Percentiles rank a stretch among this genome's conserved stretches.
phyloP scores from a whole-genome alignment of 92 coral and sea anemone genomes.

The Epizoanthus rinbou region DNA sequence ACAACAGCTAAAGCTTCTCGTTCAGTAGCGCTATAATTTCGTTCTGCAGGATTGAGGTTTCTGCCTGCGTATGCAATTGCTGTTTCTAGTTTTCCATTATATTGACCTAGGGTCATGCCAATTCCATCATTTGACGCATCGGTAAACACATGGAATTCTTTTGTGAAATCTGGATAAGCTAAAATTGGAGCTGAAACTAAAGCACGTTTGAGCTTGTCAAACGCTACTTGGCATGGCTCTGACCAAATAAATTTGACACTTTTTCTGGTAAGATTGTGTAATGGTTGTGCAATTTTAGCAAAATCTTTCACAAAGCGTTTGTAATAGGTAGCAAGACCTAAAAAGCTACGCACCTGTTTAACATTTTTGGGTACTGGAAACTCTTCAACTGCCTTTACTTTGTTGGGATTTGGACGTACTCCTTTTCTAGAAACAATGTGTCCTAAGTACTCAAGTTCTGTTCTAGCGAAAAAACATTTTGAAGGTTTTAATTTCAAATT shows the following conservation, averaged over 20 bases:
- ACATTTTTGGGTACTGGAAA: constrained; percentile 40
- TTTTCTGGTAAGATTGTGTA: background rate
- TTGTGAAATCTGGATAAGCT: constrained; percentile 14
- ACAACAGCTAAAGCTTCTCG: too few species aligned
- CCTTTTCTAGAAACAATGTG: constrained; percentile 26
- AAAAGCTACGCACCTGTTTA: constrained; percentile 22
- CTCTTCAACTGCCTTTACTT: constrained; percentile 22
- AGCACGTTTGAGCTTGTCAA: constrained; percentile 9
- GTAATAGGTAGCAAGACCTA: constrained; percentile 30
- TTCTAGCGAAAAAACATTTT: constrained; percentile 44
- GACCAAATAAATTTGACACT: background rate
- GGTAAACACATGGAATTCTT: background rate
- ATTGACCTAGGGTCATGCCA: too few species aligned
- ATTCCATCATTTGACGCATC: too few species aligned
- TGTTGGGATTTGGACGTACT: constrained; percentile 32
- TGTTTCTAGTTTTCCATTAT: too few species aligned
- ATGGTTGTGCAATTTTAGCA: background rate
- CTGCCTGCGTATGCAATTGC: too few species aligned
- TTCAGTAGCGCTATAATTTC: too few species aligned
- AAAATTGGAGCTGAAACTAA: constrained; percentile 4
- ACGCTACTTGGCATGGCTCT: constrained; percentile 11
- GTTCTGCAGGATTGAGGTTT: too few species aligned
- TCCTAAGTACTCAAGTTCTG: background rate
- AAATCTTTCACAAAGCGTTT: constrained; percentile 3
- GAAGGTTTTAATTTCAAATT: constrained; percentile 46